phyloP scores from a whole-genome alignment of 2,797 vertebrate species.

The Psittacula echo region DNA sequence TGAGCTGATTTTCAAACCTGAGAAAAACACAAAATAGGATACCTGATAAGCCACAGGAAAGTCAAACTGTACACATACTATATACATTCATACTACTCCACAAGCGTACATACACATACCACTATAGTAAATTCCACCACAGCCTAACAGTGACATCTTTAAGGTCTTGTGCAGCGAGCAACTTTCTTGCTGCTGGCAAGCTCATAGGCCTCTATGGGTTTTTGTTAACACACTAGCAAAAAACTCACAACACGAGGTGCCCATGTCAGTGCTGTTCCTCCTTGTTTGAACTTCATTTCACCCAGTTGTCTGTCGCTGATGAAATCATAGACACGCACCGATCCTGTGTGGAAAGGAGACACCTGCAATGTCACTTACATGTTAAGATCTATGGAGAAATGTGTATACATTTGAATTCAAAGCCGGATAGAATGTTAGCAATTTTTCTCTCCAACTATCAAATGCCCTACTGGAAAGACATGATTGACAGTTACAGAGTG shows the following conservation, averaged over 20 bases:
- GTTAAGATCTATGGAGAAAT: background rate
- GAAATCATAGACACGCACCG: constrained; percentile 91
- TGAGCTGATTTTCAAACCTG: background rate
- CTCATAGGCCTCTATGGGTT: background rate
- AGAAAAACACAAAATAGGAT: background rate
- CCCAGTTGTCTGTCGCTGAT: constrained; percentile 81
- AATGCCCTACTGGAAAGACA: background rate
- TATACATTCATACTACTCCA: background rate
- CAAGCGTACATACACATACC: background rate
- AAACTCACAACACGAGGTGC: constrained; percentile 80
- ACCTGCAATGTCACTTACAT: background rate
- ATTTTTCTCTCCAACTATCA: background rate
- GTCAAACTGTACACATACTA: background rate
- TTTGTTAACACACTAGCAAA: background rate
- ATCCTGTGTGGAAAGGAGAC: constrained; percentile 75
- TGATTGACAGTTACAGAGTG: background rate
- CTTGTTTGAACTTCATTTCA: constrained; percentile 84
- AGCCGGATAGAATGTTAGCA: background rate
- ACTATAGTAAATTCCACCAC: background rate
- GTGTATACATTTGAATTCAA: background rate
- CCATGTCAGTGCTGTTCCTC: constrained; percentile 89
- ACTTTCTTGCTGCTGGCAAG: background rate
- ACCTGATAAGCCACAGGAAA: background rate
- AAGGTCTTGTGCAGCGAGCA: background rate
- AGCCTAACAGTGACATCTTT: background rate